phyloP scores from a whole-genome alignment of 2,113 vertebrate genomes.

The Caranx melampygus region DNA sequence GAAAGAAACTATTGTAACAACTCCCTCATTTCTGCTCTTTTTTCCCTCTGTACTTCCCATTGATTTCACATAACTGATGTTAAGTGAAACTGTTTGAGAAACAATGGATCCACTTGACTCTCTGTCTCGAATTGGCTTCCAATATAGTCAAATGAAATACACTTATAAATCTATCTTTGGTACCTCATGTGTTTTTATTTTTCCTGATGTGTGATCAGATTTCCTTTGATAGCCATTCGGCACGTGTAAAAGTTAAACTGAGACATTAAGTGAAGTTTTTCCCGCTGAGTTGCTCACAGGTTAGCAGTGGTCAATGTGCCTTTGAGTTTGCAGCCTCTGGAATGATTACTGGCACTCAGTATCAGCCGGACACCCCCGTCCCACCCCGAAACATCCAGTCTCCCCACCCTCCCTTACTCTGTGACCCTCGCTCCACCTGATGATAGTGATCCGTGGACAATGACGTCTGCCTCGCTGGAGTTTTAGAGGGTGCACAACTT shows the following conservation, averaged over 20 bases:
- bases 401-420: neutral
- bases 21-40: slow-evolving; percentile 70
- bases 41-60: slow-evolving; percentile 57
- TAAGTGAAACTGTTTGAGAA: slow-evolving; percentile 77
- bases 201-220: slow-evolving; percentile 11
- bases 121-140: slow-evolving; percentile 36
- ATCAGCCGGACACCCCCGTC: slow-evolving; percentile 64
- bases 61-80: slow-evolving; percentile 78
- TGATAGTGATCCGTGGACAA: slow-evolving; percentile 59
- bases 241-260: slow-evolving; percentile 35
- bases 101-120: slow-evolving; percentile 75
- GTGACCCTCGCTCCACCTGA: neutral
- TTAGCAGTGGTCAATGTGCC: slow-evolving; percentile 61
- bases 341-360: slow-evolving; percentile 70
- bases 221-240: slow-evolving; percentile 27
- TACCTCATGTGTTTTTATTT: slow-evolving; percentile 10
- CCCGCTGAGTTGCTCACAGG: slow-evolving; percentile 8
- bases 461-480: slow-evolving; percentile 57
- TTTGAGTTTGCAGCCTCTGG: slow-evolving; percentile 67
- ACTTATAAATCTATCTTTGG: slow-evolving; percentile 11
- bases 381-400: slow-evolving; percentile 38
- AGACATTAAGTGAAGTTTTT: slow-evolving; percentile 33
- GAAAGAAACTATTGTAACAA: slow-evolving; percentile 79
- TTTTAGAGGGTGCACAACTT: slow-evolving; percentile 38
- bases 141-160: slow-evolving; percentile 26